These are phyloP conservation scores for Xenopus borealis DNA, from an alignment of 2,113 vertebrate species.

Conservation along the genomic window DNA sequence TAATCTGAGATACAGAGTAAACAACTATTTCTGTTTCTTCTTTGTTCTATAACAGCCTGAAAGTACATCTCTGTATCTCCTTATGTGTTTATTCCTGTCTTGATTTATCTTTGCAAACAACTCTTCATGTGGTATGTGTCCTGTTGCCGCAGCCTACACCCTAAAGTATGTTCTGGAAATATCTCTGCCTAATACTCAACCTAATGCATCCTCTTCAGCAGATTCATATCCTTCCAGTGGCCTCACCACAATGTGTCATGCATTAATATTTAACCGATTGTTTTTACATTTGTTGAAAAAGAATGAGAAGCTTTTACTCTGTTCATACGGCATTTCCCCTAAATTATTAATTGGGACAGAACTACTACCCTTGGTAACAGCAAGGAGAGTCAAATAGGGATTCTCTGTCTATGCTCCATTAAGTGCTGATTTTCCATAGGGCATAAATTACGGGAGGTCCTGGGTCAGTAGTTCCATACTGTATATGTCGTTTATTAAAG, in stretches of 20 bases:
- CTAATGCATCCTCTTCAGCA: background rate
- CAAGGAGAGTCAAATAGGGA: background rate
- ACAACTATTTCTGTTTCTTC: no score
- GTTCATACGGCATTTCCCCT: background rate
- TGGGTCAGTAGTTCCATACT: no score
- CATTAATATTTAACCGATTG: slow-evolving; percentile 36
- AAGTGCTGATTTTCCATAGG: background rate
- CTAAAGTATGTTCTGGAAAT: no score
- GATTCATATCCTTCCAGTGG: slow-evolving; percentile 13
- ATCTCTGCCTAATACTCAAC: no score
- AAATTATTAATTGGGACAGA: slow-evolving; percentile 28
- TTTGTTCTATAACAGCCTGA: no score
- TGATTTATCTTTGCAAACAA: no score
- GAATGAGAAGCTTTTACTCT: slow-evolving; percentile 22
- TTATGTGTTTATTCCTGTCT: no score
- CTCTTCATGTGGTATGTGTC: no score
- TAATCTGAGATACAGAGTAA: no score
- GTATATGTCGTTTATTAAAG: no score
- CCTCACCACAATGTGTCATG: slow-evolving; percentile 33
- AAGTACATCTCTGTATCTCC: no score
- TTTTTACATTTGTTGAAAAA: slow-evolving; percentile 38
- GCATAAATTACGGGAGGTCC: background rate
- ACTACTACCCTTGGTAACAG: slow-evolving; percentile 1
- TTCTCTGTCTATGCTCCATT: background rate
- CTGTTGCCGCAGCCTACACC: no score